Base-by-base conservation (phyloP, 30 jellyfish, hydroid and myxozoan species). In the Aurelia coerulea region DNA sequence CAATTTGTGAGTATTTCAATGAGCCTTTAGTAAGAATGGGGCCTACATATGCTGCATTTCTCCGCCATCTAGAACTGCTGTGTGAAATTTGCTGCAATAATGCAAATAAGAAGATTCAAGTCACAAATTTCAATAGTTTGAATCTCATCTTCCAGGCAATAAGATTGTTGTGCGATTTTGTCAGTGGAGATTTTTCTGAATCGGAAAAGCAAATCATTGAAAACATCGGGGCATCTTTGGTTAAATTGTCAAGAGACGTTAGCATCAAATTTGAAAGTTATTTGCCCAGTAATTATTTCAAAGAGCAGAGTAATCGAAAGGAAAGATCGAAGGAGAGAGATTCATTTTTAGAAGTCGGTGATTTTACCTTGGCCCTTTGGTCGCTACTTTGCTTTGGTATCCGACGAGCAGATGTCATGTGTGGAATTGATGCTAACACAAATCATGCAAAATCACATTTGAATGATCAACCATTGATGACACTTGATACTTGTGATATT, bases 401-500 rank as follows among this genome's bases (percentile, higher is more conserved):
- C 37, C 31, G 35, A 60, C 11, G 35, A 23, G 3, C 70, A 60
- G 70, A 60, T 17, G 8, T 60, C 35, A 15, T n/a, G 35, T 4
- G 10, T n/a, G 35, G 35, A 9, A 60, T 13, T 60, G 37, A 11
- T 17, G 11, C 56, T 46, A 0, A 7, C 14, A 0, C 12, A 46
- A 46, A 46, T 46, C 56, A 46, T 46, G 35, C 70, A 6, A 60
- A 60, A 60, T 17, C 35, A n/a, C 11, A 23, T 13, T 60, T 23
- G 46, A 31, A 51, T 16, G 71, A 73, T 52, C 52, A 37, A 32
- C 37, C 75, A 46, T 16, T 54, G 23, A 15, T 79, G 16, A 79
- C 89, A 62, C 37, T 79, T 14, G 52, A 11, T 14, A 63, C 80
- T 4, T 72, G 93, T 39, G 63, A 34, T 64, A 9, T 84, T 5